Conservation (phyloP, 2,888 invertebrate genomes). For the Globia sparganii region DNA sequence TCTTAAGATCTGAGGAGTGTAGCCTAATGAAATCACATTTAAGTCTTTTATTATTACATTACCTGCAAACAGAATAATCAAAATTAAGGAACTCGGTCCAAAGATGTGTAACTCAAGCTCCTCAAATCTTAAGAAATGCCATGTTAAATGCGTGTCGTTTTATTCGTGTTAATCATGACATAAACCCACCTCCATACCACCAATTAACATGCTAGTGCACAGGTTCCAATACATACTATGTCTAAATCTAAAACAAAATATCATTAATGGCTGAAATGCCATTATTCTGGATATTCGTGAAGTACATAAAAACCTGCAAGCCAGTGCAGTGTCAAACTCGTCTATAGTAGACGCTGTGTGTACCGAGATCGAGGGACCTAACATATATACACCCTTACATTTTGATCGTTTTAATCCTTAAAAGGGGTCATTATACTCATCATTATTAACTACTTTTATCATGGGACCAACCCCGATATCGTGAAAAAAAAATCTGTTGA, state of each 20-base stretch:
- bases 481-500: too few species aligned
- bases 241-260: constrained; percentile 55
- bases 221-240: constrained; percentile 57
- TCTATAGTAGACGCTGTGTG: constrained; percentile 7
- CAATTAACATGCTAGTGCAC: constrained; percentile 82
- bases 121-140: constrained; percentile 75
- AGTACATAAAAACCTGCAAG: constrained; percentile 49
- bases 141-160: constrained; percentile 77
- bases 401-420: too few species aligned
- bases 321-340: constrained; percentile 50
- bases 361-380: constrained; percentile 3
- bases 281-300: constrained; percentile 40
- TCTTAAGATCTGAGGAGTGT: constrained; percentile 74
- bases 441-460: too few species aligned
- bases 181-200: constrained; percentile 89
- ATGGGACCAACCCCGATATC: too few species aligned
- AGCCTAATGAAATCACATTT: constrained; percentile 30
- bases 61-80: constrained; percentile 1
- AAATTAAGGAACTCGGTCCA: constrained; percentile 19
- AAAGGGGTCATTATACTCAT: too few species aligned
- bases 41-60: constrained; percentile 1
- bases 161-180: constrained; percentile 84
- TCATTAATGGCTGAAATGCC: constrained; percentile 40
- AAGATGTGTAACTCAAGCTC: constrained; percentile 62
- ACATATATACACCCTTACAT: too few species aligned